phyloP scores from a whole-genome alignment of 2,888 invertebrate species.

The Poecilus cupreus region DNA sequence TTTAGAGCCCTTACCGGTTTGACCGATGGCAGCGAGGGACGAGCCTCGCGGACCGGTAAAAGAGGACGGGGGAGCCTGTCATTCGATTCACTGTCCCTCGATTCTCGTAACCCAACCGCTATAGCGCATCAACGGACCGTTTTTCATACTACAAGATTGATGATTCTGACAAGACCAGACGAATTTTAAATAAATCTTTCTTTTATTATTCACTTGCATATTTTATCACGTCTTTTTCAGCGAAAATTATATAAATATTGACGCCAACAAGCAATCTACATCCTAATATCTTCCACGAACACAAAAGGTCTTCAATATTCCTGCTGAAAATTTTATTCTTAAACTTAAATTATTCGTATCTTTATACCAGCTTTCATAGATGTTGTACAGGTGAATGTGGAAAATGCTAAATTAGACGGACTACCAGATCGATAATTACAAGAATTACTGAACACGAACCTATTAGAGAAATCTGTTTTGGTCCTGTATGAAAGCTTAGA shows the following conservation, averaged over 20 bases:
- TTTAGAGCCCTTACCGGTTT: background rate
- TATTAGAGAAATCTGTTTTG: too few species aligned
- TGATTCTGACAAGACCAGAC: constrained; percentile 18
- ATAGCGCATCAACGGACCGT: background rate
- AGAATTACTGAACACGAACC: too few species aligned
- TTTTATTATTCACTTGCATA: constrained; percentile 28
- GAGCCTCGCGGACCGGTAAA: background rate
- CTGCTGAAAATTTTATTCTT: too few species aligned
- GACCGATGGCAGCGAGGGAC: background rate
- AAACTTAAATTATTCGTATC: too few species aligned
- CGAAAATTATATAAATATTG: background rate
- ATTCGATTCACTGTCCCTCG: constrained; percentile 10
- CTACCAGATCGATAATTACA: too few species aligned
- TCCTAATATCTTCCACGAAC: too few species aligned
- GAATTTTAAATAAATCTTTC: constrained; percentile 41
- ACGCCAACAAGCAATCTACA: background rate
- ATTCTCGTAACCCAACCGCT: background rate
- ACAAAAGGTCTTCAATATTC: too few species aligned
- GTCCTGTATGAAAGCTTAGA: too few species aligned
- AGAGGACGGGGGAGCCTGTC: background rate
- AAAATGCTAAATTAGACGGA: too few species aligned
- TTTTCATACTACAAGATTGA: constrained; percentile 35
- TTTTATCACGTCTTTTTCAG: background rate
- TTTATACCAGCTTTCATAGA: too few species aligned
- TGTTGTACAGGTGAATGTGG: too few species aligned